Evolutionary conservation across 2,797 vertebrate species (phyloP), one percentile per base, ranked within the genome.

Genomic region (Xiphorhynchus erythropygius): DNA sequence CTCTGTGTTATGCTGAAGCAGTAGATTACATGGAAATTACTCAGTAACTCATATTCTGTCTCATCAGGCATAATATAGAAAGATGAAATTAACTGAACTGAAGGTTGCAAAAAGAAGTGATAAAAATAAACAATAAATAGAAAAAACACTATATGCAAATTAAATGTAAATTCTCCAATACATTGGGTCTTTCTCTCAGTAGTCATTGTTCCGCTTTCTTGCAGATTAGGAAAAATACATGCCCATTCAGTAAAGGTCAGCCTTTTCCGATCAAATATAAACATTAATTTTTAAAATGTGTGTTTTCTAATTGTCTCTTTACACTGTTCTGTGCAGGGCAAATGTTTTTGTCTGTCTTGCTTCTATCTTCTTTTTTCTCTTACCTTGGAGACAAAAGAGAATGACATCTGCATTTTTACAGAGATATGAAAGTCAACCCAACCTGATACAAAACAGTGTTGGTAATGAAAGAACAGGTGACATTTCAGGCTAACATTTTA

Each of bases 401-500:
- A 86, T 33, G 35, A 37, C 35, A 67, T 73, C 47, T 67, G 27
- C 0, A 0, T 87, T 79, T 24, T 25, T 65, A 50, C 74, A 52
- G 81, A 78, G 63, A 82, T 74, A 67, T 55, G 56, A 87, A 90
- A 93, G 32, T 60, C 63, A 90, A 49, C 46, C 63, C 33, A 79
- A 63, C 33, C 49, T 49, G 39, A 49, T 49, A 67, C 23, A 67
- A 76, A 91, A 76, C 49, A 13, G 21, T 67, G 37, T 87, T 14
- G 37, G 37, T 37, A 93, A 79, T 59, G 44, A 81, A 84, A 73
- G 52, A 73, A 24, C n/a, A 87, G 52, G 80, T 87, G 84, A 90
- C 63, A 95, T 95, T 96, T 93, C 70, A 65, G 55, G 49, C n/a
- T 91, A 84, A 78, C 28, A 59, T 84, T 91, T 88, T 55, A 46